Conservation (phyloP, 2,888 invertebrate genomes). For the Griposia aprilina region DNA sequence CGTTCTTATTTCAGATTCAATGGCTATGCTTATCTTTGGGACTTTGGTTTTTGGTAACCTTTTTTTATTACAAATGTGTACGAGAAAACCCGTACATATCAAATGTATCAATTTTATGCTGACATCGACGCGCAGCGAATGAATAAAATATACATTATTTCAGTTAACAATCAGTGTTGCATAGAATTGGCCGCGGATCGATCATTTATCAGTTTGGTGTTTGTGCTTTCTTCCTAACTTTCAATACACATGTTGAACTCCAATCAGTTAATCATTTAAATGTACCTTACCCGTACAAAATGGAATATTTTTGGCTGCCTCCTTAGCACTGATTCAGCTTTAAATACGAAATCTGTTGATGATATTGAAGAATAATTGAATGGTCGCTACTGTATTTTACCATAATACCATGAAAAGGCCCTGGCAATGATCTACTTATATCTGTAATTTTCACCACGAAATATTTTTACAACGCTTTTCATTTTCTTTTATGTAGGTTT, state of each 20-base stretch:
- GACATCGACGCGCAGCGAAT: no score
- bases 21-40: slow-evolving; percentile 7
- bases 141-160: no score
- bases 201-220: no score
- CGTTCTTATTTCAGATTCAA: slow-evolving; percentile 30
- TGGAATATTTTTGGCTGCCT: neutral
- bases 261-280: no score
- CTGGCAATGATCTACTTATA: neutral
- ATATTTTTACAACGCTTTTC: neutral
- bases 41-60: neutral
- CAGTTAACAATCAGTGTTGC: no score
- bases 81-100: no score
- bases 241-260: no score
- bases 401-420: neutral
- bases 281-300: no score
- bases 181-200: no score
- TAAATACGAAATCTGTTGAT: neutral
- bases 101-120: no score
- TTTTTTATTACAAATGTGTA: neutral
- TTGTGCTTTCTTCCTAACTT: no score
- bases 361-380: neutral
- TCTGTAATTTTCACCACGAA: neutral
- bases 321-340: neutral
- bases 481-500: neutral
- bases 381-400: neutral